Base-by-base conservation (phyloP, 2,888 invertebrate genomes). In the Erynnis tages region DNA sequence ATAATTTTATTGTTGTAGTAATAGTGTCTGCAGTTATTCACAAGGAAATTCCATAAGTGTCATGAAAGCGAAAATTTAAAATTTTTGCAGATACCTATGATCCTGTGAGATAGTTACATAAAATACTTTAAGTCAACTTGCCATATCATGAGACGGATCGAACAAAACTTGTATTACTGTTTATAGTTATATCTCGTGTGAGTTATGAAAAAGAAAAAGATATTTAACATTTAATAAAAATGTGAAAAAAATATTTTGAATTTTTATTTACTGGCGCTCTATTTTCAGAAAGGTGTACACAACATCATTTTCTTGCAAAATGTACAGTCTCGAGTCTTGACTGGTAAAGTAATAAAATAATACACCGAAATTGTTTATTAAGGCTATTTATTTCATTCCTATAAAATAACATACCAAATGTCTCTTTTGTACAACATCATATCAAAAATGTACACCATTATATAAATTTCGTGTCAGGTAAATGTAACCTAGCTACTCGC, bases 371-470 rank as follows among this genome's bases (percentile, higher is more conserved):
- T 56, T 62, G 58, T 83, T 85, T 82, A 87, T 90, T 90, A 90
- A 89, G 80, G 82, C 90, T 90, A 90, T 90, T 90, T 90, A 90
- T 90, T 90, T 90, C 87, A 88, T 90, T 90, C 90, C 90, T 90
- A 89, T 90, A 90, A 90, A 90, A 90, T 90, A 90, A 89, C 90
- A 90, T 90, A 90, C 90, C 88, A 90, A 90, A 90, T 86, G 86
- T 90, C 84, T 90, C 89, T 86, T 90, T 90, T 90, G 90, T 90
- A 90, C 90, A 90, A 90, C 83, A 82, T 89, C 83, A 89, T 90
- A 90, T 90, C 89, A 90, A 90, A 90, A 90, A 90, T 90, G 86
- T 90, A 90, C 90, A 90, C 87, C 88, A 79, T 83, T 76, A 90
- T 89, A 90, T 89, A 90, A 90, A 89, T 89, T 87, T 86, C 82